Evolutionary conservation across 2,797 vertebrate species (phyloP), one percentile per base, ranked within the genome.

Genomic region (Neomorphus geoffroyi): DNA sequence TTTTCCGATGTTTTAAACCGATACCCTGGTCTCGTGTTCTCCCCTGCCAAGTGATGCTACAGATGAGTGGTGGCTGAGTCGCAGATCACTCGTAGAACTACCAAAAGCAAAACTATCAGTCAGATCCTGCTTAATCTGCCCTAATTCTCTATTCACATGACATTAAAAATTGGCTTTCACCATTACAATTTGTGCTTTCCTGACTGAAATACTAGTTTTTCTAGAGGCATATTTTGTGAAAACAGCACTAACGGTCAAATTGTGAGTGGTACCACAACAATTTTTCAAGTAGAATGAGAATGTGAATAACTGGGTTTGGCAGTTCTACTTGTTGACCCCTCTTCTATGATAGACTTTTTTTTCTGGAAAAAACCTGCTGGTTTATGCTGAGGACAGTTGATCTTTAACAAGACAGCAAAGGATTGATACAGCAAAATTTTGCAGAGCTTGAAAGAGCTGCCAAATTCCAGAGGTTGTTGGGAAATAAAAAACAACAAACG

Each of bases 371-470:
- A 70, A 46, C 18, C 46, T 23, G 41, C 61, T 67, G 78, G 50
- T 77, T 95, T 91, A 24, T 79, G 82, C 86, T 87, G 90, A 93
- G 94, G 91, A 83, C 33, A 80, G 90, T 73, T 75, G 89, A 92
- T 93, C 75, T 91, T 66, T 85, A 86, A 88, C 79, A 90, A 93
- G 95, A 86, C 86, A 93, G 85, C 77, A 81, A 95, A 93, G 70
- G 85, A 93, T 91, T 93, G 92, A 93, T 73, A 90, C 80, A 91
- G 87, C 90, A 93, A 66, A 91, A 87, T 90, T 94, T 83, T 75
- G 57, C 90, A 93, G 91, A 88, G 86, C 74, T 73, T 88, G 78
- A 90, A 93, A 90, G 24, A 93, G 72, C 87, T 92, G 93, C 92
- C 95, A 95, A 90, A 96, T 69, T 90, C 80, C 88, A 80, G 57